A percentile compares a stretch with the other conserved stretches of the same genome.
Conservation (phyloP, 2,888 invertebrate genomes). For the Euplagia quadripunctaria region DNA sequence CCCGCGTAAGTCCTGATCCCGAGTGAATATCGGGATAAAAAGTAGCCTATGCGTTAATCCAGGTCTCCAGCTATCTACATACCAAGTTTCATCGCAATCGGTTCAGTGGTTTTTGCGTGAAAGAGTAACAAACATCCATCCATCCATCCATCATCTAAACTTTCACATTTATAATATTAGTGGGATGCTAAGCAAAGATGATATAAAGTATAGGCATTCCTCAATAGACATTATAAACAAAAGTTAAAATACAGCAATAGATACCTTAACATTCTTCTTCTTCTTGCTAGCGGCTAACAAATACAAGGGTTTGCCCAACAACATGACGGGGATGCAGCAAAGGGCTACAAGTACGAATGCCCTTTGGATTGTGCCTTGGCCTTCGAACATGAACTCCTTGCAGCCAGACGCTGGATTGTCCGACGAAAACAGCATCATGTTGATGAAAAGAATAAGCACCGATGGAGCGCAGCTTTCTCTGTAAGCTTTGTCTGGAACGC, state of each 20-base stretch:
- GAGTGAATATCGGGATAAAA: too few species aligned
- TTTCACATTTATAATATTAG: too few species aligned
- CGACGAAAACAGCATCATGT: conserved; percentile 97
- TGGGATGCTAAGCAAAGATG: background rate
- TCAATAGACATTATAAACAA: background rate
- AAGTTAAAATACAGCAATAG: conserved; percentile 2
- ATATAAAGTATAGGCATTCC: background rate
- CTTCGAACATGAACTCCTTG: conserved; percentile 90
- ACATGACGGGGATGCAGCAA: conserved; percentile 97
- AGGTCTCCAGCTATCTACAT: too few species aligned
- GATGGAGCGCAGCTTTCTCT: conserved; percentile 94
- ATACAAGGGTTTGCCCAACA: conserved; percentile 96
- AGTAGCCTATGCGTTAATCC: too few species aligned
- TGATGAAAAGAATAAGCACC: conserved; percentile 98
- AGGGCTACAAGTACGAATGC: conserved; percentile 93
- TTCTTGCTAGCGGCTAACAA: conserved; percentile 85
- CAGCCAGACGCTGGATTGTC: conserved; percentile 79
- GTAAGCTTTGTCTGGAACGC: conserved; percentile 70
- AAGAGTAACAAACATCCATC: too few species aligned
- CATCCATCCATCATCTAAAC: too few species aligned
- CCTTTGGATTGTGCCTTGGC: conserved; percentile 91
- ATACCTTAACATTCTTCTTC: conserved; percentile 70
- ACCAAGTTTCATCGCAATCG: too few species aligned
- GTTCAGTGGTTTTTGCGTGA: too few species aligned
- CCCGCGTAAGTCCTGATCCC: too few species aligned